Evolutionary conservation across 2,113 vertebrate species (phyloP).

Genomic region (Lophius piscatorius): DNA sequence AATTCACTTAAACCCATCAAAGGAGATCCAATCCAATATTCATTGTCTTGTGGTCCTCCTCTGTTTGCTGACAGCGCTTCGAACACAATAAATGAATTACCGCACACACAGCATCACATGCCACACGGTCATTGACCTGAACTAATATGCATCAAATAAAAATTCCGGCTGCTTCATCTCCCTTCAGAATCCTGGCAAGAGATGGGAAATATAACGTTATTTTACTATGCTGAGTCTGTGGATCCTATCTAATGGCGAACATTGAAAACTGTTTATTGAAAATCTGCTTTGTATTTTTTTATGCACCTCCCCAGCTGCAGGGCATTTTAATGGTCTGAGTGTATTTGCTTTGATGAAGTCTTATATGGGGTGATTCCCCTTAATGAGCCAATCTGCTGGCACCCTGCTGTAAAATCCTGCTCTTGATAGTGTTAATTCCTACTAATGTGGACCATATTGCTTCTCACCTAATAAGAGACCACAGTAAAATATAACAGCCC

Average conservation of each 20-base stretch:
- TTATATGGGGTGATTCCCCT: conserved; percentile 47
- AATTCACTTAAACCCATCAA: no score
- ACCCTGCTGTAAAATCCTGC: conserved; percentile 31
- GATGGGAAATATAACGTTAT: conserved; percentile 28
- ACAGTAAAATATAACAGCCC: neutral
- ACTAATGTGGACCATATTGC: conserved; percentile 35
- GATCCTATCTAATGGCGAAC: neutral
- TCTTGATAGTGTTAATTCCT: conserved; percentile 29
- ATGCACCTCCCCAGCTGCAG: neutral
- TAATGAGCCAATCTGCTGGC: conserved; percentile 59
- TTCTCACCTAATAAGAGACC: conserved; percentile 9
- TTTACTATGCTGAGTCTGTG: conserved; percentile 25
- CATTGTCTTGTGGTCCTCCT: no score
- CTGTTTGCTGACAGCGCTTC: conserved; percentile 2
- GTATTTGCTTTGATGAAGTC: conserved; percentile 53
- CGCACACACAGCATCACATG: neutral
- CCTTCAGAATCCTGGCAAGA: conserved; percentile 27
- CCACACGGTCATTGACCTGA: conserved; percentile 37
- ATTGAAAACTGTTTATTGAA: conserved; percentile 9
- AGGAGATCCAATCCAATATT: no score
- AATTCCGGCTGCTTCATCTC: conserved; percentile 24
- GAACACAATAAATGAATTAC: conserved; percentile 7
- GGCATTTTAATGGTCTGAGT: conserved; percentile 24
- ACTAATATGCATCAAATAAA: conserved; percentile 42
- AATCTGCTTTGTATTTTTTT: conserved; percentile 13